Evolutionary conservation across 2,888 invertebrate species (phyloP).

Genomic region (Pteria penguin): DNA sequence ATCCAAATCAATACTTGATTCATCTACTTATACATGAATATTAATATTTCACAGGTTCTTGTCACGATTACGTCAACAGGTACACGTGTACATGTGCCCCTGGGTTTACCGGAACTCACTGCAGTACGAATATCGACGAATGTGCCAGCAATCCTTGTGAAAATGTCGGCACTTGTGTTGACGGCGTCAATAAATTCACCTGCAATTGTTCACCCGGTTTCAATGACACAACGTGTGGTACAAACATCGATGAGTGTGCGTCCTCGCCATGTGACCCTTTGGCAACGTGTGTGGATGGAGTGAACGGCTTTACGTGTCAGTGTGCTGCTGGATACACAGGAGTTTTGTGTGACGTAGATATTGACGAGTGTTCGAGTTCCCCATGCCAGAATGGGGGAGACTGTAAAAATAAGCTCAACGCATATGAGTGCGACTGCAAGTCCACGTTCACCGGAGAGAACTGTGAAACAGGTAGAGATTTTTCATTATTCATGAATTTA

Average conservation of each 20-base stretch:
- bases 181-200: neutral
- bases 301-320: conserved; percentile 53
- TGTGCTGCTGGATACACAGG: conserved; percentile 6
- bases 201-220: conserved; percentile 87
- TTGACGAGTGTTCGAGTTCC: neutral
- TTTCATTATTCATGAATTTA: too few relatives aligned
- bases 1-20: too few relatives aligned
- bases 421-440: too few relatives aligned
- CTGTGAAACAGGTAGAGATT: too few relatives aligned
- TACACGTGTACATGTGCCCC: too few relatives aligned
- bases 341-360: neutral
- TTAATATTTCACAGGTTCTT: too few relatives aligned
- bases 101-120: conserved; percentile 92
- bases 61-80: too few relatives aligned
- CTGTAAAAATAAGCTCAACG: too few relatives aligned
- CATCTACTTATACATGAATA: too few relatives aligned
- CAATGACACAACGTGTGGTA: conserved; percentile 88
- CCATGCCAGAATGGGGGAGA: too few relatives aligned
- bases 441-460: too few relatives aligned
- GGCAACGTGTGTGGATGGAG: neutral
- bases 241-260: conserved; percentile 76
- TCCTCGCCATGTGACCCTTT: conserved; percentile 82
- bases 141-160: conserved; percentile 83
- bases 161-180: conserved; percentile 7
- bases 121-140: conserved; percentile 90